These are phyloP conservation scores for Vultur gryphus DNA, from an alignment of 2,797 vertebrate species.

Conservation along the genomic window DNA sequence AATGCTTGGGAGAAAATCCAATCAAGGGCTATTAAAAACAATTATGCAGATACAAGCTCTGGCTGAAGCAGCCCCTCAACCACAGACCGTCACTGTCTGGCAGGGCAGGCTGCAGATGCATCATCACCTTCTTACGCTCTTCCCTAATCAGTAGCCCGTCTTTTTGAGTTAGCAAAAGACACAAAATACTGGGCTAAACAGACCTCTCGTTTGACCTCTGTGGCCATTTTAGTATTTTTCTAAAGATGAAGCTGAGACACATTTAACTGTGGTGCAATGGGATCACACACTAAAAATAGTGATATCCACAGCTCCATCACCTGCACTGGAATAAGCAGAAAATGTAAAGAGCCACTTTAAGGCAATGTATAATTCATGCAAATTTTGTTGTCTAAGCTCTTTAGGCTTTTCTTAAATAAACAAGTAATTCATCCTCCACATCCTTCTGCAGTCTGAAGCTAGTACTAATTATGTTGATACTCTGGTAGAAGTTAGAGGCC, in stretches of 20 bases:
- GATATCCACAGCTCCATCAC: neutral
- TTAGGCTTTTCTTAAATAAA: constrained; percentile 14
- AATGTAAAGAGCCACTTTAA: neutral
- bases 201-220: neutral
- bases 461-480: neutral
- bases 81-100: neutral
- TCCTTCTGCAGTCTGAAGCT: neutral
- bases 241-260: neutral
- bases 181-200: neutral
- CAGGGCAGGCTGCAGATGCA: neutral
- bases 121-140: rapidly evolving
- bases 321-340: neutral
- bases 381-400: neutral
- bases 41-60: neutral
- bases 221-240: neutral
- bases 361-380: neutral
- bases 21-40: neutral
- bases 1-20: neutral
- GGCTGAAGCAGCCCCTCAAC: neutral
- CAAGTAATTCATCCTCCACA: neutral
- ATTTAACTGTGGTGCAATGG: neutral
- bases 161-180: neutral
- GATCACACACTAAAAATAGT: neutral
- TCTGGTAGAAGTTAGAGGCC: neutral
- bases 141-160: neutral